Conservation (phyloP, 2,113 vertebrate species). For the Enhydra lutris region DNA sequence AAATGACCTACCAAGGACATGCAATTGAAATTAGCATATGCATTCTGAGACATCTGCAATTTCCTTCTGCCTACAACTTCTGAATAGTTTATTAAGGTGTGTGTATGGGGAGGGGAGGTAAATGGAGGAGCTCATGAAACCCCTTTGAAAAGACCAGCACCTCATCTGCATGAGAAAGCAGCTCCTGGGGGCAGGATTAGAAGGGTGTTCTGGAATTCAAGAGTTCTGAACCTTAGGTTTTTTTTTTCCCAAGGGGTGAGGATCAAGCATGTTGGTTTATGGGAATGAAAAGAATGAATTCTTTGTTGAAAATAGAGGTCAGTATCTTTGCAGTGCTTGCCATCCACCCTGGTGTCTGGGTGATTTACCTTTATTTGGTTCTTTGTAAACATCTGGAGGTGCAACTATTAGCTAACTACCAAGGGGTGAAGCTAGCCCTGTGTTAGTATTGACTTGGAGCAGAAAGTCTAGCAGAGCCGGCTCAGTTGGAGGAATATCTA, state of each 20-base stretch:
- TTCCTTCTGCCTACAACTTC: constrained; percentile 40
- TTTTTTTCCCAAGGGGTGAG: not conserved
- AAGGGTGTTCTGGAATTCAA: constrained; percentile 6
- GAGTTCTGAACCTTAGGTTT: not conserved
- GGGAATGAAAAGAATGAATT: constrained; percentile 48
- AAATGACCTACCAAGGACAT: constrained; percentile 50
- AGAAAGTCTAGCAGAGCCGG: not conserved
- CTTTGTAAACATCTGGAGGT: constrained; percentile 5
- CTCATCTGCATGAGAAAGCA: not conserved
- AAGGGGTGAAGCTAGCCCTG: not conserved
- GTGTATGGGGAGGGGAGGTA: not conserved
- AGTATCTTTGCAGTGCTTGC: not conserved
- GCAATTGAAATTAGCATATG: constrained; percentile 43
- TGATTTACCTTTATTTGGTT: constrained; percentile 19
- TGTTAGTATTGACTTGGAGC: not conserved
- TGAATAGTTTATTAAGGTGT: not conserved
- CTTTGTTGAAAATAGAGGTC: constrained; percentile 14
- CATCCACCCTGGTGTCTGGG: not conserved
- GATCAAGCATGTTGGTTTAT: constrained; percentile 13
- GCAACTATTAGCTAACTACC: not conserved
- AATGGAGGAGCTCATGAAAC: not conserved
- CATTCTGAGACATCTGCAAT: constrained; percentile 26
- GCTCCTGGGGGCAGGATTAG: not conserved
- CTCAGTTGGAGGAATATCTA: not conserved
- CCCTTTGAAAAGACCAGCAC: not conserved